Evolutionary conservation across 2,888 invertebrate species (phyloP).

Genomic region (Tipula confusa): DNA sequence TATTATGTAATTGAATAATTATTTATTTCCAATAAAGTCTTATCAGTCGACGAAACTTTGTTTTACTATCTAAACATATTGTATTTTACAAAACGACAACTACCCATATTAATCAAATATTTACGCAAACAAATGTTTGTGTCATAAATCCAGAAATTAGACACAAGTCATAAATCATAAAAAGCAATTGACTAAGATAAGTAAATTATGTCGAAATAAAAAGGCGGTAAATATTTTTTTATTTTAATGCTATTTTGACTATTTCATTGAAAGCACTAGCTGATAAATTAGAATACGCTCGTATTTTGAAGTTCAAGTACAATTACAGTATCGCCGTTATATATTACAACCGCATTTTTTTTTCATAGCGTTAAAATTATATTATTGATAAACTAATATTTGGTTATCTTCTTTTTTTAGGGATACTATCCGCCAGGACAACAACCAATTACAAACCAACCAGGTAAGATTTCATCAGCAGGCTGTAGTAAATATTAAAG

Average conservation of each 20-base stretch:
- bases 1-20: neutral
- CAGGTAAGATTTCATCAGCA: neutral
- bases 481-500: too few relatives aligned
- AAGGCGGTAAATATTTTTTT: too few relatives aligned
- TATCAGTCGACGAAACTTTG: neutral
- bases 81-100: neutral
- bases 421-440: slow-evolving; percentile 26
- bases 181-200: neutral
- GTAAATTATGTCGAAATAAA: neutral
- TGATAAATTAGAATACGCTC: too few relatives aligned
- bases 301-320: neutral
- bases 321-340: neutral
- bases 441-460: slow-evolving; percentile 28
- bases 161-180: neutral
- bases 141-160: too few relatives aligned
- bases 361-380: too few relatives aligned
- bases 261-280: too few relatives aligned
- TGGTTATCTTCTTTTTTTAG: neutral
- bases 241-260: too few relatives aligned
- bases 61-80: neutral
- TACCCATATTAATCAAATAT: neutral
- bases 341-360: neutral
- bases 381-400: neutral
- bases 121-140: neutral
- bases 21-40: neutral